Conservation (phyloP, 2,113 vertebrate genomes). For the Asarcornis scutulata region DNA sequence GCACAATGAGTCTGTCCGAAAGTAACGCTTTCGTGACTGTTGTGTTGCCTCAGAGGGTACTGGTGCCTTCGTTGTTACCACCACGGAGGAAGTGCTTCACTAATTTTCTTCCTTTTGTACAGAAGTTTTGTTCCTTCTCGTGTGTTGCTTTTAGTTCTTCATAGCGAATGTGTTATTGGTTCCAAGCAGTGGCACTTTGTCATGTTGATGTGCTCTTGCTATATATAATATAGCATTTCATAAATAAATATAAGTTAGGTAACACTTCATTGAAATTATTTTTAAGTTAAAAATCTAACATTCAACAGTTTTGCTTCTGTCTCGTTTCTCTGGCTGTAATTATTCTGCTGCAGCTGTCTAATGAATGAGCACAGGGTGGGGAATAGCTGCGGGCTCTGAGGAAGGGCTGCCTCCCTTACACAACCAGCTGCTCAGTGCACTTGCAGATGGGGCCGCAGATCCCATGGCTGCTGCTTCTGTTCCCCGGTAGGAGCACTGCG, state of each 20-base stretch:
- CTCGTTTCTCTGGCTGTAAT: background rate
- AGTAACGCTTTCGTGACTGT: background rate
- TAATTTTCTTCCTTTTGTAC: slow-evolving; percentile 28
- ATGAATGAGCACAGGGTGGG: background rate
- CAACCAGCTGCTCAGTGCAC: rapidly evolving
- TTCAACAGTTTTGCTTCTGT: background rate
- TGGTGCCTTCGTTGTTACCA: slow-evolving; percentile 22
- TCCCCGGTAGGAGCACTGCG: background rate
- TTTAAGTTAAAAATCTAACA: background rate
- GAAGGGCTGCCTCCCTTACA: background rate
- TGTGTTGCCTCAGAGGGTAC: slow-evolving; percentile 3
- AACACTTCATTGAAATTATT: background rate
- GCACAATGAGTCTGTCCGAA: slow-evolving; percentile 38
- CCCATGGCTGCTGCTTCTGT: background rate
- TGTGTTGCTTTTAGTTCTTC: slow-evolving; percentile 52
- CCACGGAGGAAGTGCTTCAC: slow-evolving; percentile 40
- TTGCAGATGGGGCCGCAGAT: background rate
- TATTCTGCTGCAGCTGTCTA: background rate
- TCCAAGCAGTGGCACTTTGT: slow-evolving; percentile 21
- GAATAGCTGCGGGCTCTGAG: background rate
- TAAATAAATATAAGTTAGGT: slow-evolving; percentile 59
- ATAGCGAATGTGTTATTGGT: background rate
- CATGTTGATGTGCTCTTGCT: slow-evolving; percentile 30
- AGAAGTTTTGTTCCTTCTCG: slow-evolving; percentile 30
- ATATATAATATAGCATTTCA: slow-evolving; percentile 62